Evolutionary conservation across 2,797 vertebrate species (phyloP).

Genomic region (Thaleichthys pacificus): DNA sequence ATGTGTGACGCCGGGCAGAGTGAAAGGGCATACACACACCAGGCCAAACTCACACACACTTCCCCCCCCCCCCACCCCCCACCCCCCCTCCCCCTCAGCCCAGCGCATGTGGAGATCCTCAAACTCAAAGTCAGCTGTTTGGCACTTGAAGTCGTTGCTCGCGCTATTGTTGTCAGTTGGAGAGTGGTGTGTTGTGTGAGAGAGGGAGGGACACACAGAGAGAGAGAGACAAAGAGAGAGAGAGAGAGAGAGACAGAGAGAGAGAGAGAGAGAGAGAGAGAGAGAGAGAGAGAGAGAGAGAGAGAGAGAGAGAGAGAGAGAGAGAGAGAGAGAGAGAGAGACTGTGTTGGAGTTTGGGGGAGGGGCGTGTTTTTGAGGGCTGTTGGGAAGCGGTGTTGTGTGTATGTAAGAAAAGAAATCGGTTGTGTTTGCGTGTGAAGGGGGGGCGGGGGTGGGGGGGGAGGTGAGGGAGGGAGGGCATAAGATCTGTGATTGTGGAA

Average conservation of each 20-base stretch:
- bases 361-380: background rate
- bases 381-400: background rate
- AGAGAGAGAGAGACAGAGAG: too few relatives aligned
- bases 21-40: background rate
- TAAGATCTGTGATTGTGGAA: background rate
- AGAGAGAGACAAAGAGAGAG: too few relatives aligned
- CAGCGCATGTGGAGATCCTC: background rate
- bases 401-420: background rate
- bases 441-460: background rate
- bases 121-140: conserved; percentile 60
- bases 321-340: too few relatives aligned
- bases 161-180: conserved; percentile 52
- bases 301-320: too few relatives aligned
- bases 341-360: background rate
- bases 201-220: too few relatives aligned
- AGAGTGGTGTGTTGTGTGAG: conserved; percentile 3
- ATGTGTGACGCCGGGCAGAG: background rate
- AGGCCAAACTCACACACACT: too few relatives aligned
- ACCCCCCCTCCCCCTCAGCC: too few relatives aligned
- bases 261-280: background rate
- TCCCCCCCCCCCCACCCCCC: too few relatives aligned
- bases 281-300: background rate
- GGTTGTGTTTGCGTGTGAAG: background rate
- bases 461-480: background rate
- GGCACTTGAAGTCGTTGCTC: conserved; percentile 52